Conservation (phyloP, 1,140 invertebrate species). For the Procambarus clarkii region DNA sequence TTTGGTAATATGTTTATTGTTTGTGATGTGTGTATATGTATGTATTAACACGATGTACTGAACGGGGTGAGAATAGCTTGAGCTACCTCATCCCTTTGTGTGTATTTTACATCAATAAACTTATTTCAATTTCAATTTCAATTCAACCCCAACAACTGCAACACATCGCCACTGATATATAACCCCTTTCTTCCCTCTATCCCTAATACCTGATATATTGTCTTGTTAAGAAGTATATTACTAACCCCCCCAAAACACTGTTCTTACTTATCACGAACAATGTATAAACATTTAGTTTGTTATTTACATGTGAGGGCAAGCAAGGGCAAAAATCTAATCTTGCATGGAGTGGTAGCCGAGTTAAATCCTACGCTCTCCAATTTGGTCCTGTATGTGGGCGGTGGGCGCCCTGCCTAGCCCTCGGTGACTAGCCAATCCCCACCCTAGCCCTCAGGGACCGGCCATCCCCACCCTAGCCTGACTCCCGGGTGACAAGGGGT, state of each 20-base stretch:
- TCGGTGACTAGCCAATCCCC: neutral
- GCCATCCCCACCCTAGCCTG: neutral
- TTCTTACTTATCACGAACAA: neutral
- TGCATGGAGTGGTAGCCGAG: neutral
- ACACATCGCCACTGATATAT: neutral
- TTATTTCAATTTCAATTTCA: too few species aligned
- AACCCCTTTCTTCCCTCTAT: neutral
- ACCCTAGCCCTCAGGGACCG: too few species aligned
- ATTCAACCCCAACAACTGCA: neutral
- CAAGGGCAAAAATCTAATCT: neutral
- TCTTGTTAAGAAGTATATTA: neutral
- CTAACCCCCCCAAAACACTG: neutral
- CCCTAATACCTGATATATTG: neutral
- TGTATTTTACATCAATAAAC: too few species aligned
- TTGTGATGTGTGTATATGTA: too few species aligned
- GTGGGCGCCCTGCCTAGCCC: neutral
- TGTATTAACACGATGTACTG: too few species aligned
- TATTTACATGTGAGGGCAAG: neutral
- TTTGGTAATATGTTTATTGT: too few species aligned
- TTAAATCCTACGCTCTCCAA: neutral
- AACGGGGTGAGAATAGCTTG: too few species aligned
- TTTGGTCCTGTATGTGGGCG: neutral
- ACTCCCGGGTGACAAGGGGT: slow-evolving; percentile 6
- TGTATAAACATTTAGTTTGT: neutral
- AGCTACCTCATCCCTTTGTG: too few species aligned